Conservation (phyloP, 2,888 invertebrate species). For the Agriotes lineatus region DNA sequence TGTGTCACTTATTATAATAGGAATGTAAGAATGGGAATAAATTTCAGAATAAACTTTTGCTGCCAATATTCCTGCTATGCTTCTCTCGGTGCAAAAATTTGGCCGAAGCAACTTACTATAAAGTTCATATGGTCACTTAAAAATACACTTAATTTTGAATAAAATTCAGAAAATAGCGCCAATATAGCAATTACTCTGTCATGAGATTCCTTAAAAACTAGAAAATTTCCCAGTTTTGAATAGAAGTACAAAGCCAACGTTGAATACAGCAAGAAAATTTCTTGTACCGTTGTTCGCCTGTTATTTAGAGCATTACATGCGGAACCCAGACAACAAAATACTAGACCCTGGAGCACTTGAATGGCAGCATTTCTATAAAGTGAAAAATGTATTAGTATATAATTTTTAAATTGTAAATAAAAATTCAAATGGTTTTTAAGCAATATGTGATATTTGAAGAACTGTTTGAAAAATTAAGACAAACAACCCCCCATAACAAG, state of each 20-base stretch:
- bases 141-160: constrained; percentile 13
- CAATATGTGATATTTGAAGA: no score
- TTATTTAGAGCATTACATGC: neutral
- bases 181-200: constrained; percentile 35
- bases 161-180: constrained; percentile 32
- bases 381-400: no score
- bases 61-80: constrained; percentile 24
- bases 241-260: constrained; percentile 23
- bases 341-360: constrained; percentile 31
- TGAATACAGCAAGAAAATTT: constrained; percentile 27
- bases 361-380: constrained; percentile 32
- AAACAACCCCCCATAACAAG: no score
- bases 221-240: neutral
- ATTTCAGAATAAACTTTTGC: constrained; percentile 31
- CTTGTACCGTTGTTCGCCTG: constrained; percentile 19
- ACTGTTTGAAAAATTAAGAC: no score
- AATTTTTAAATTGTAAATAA: no score
- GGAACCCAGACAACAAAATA: constrained; percentile 26
- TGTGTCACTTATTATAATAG: constrained; percentile 27
- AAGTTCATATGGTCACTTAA: neutral
- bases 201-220: neutral
- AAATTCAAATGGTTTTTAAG: no score
- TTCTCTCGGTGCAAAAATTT: constrained; percentile 11
- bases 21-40: constrained; percentile 21
- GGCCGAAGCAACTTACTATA: constrained; percentile 8